phyloP scores from a whole-genome alignment of 2,888 invertebrate species.

The Parnassius orleans region DNA sequence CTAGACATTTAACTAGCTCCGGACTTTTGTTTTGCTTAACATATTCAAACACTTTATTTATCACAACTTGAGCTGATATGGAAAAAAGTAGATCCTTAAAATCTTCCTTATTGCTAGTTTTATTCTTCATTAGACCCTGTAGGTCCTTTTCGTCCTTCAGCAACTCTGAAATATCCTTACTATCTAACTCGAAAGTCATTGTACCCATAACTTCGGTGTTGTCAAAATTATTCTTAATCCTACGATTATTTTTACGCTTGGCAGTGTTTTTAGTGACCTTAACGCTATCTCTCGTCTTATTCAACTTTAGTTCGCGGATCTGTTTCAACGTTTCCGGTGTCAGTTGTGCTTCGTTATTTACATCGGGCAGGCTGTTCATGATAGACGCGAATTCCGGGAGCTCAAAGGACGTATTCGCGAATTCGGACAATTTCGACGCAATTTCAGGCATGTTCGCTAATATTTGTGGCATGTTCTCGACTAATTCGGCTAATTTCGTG shows the following conservation, averaged over 20 bases:
- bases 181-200: conserved; percentile 63
- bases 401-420: conserved; percentile 63
- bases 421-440: conserved; percentile 61
- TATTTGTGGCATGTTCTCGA: conserved; percentile 72
- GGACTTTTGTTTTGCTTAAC: conserved; percentile 61
- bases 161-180: conserved; percentile 57
- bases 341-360: conserved; percentile 62
- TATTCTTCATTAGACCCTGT: conserved; percentile 53
- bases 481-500: conserved; percentile 59
- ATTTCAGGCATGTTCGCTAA: conserved; percentile 73
- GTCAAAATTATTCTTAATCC: conserved; percentile 54
- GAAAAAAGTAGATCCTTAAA: conserved; percentile 64
- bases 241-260: conserved; percentile 65
- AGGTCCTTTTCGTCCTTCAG: conserved; percentile 62
- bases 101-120: conserved; percentile 53
- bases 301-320: conserved; percentile 67
- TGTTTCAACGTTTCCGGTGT: conserved; percentile 74
- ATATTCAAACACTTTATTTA: conserved; percentile 68
- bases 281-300: conserved; percentile 60
- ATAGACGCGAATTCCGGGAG: conserved; percentile 70
- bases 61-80: conserved; percentile 66
- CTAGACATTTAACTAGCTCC: conserved; percentile 56
- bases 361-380: conserved; percentile 64
- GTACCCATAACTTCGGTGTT: conserved; percentile 50
- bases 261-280: conserved; percentile 73